Base-by-base conservation (phyloP, 1,140 invertebrate species). In the Brachionus koreanus region DNA sequence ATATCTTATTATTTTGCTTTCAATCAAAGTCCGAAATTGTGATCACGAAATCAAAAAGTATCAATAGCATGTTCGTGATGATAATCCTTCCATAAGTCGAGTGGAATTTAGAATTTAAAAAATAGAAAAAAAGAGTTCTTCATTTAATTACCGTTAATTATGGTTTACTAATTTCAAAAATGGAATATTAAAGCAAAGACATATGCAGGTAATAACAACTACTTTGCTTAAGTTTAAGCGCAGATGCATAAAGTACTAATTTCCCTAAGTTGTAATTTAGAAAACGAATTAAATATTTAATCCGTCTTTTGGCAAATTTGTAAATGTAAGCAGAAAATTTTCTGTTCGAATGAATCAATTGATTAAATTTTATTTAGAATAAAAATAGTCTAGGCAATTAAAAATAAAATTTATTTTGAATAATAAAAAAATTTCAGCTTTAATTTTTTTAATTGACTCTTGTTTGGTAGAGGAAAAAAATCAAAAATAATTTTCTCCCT, bases 121-220 rank as follows among this genome's bases (percentile, higher is more conserved):
- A 4, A 6, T 37, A 37, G 16, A 69, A 10, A 63, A 5, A 29
- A 33, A 25, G 39, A 74, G 23, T 74, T 74, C 19, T 74, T 39
- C 39, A 74, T 74, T 74, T 74, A 74, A 74, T 74, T 74, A 74
- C 69, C 42, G 69, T 74, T 74, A 74, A 74, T 74, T 74, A 74
- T 74, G 69, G 69, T 74, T 74, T 46, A 74, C 43, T 74, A 74
- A 74, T 69, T 69, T 16, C 35, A 69, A 37, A n/a, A 37, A 39
- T 39, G 37, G 35, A 69, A 12, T 37, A 74, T 46, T 46, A 23
- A 65, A 74, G 43, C 23, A 46, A 49, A 43, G 12, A 46, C 25
- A 74, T 74, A 33, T 46, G 69, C 69, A 74, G 69, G 69, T 74
- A 74, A 46, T 74, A 74, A 74, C 69, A 46, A 74, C 69, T 74